phyloP scores from a whole-genome alignment of 2,888 invertebrate genomes.

The Volucella inanis region DNA sequence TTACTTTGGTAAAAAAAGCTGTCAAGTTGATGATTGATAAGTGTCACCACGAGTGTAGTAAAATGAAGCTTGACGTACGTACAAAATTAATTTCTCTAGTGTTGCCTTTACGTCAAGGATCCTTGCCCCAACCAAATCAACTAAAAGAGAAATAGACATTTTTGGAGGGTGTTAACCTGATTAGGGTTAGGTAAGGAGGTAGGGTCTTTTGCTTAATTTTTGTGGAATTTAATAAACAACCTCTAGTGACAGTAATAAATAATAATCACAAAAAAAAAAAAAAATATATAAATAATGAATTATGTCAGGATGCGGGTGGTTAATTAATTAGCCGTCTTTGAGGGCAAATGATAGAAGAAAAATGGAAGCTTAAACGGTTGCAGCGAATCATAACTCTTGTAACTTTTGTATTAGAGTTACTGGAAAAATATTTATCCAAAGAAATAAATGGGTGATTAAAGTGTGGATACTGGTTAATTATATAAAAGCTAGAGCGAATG shows the following conservation, averaged over 20 bases:
- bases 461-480: too few relatives aligned
- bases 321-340: constrained; percentile 7
- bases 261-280: background rate
- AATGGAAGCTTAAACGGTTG: background rate
- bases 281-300: background rate
- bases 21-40: constrained; percentile 26
- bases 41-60: constrained; percentile 4
- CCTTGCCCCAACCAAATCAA: constrained; percentile 1
- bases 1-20: background rate
- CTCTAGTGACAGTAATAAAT: constrained; percentile 10
- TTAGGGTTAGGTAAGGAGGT: background rate
- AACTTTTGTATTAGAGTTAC: too few relatives aligned
- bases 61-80: background rate
- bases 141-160: background rate
- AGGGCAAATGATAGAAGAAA: too few relatives aligned
- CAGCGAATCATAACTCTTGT: background rate
- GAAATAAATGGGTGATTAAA: background rate
- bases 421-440: background rate
- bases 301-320: background rate
- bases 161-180: background rate
- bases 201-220: background rate
- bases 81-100: background rate
- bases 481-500: too few relatives aligned
- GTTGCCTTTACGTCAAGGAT: background rate
- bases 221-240: background rate